These are phyloP conservation scores for Ischnus inquisitorius DNA, from an alignment of 2,888 invertebrate genomes.

Conservation along the genomic window DNA sequence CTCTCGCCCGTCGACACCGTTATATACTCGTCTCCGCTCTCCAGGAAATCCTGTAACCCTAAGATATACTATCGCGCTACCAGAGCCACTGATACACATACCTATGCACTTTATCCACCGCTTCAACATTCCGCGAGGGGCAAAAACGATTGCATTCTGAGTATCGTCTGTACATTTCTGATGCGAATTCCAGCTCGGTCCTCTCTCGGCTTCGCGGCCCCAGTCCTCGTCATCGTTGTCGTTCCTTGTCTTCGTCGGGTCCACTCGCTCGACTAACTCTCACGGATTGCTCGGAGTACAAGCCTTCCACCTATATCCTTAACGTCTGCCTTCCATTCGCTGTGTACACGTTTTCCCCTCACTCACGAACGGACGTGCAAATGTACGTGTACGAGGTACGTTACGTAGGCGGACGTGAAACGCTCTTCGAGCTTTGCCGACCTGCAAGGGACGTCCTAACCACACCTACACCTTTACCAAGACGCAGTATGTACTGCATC, in stretches of 20 bases:
- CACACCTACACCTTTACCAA: conserved; percentile 21
- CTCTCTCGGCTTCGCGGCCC: background rate
- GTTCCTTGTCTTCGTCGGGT: conserved; percentile 17
- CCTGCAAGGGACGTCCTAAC: background rate
- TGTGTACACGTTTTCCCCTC: background rate
- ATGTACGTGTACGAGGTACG: conserved; percentile 14
- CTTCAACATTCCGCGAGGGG: conserved; percentile 5
- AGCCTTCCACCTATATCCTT: background rate
- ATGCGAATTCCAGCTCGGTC: conserved; percentile 27
- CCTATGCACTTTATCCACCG: background rate
- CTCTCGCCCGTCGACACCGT: background rate
- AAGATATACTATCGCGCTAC: background rate
- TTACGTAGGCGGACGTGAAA: conserved; percentile 6
- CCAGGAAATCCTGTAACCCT: conserved; percentile 7
- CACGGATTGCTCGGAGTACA: background rate
- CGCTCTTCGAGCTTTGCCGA: background rate
- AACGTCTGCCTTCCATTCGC: background rate
- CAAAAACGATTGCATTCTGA: conserved; percentile 12
- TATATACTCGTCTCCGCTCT: background rate
- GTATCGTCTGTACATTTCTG: conserved; percentile 10
- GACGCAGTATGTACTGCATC: background rate
- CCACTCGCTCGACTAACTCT: background rate
- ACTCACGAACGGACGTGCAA: conserved; percentile 48
- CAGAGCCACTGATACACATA: background rate
- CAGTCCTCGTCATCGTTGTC: background rate